Evolutionary conservation across 2,888 invertebrate genomes (phyloP), one percentile per base, ranked within the genome.

Genomic region (Erpobdella octoculata): DNA sequence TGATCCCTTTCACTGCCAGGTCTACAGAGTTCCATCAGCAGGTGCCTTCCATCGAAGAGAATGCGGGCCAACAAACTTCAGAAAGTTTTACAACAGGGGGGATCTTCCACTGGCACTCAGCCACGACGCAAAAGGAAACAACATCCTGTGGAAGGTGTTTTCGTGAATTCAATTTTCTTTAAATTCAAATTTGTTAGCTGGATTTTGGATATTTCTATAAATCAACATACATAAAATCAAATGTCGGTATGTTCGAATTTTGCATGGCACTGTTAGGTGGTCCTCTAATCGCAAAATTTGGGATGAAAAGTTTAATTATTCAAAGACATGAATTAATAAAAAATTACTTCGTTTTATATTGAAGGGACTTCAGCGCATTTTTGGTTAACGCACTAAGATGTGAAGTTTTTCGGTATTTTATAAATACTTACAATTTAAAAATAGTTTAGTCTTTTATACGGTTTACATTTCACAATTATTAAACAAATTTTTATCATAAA

Each of bases 101-200:
- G 89, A 91, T 79, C 89, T 91, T 78, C 92, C 91, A 0, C 31
- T 62, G 5, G 84, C 88, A 4, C 85, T 91, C 73, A 90, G 91
- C 80, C 89, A 89, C 79, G 88, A 88, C 70, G 81, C 81, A 71
- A 83, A 81, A 76, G 89, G 89, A 72, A 88, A 87, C 78, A 86
- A 86, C 78, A 87, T 90, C 64, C 85, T 87, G 65, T 90, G 90
- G 90, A 90, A 89, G 87, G 90, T 81, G n/a, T n/a, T n/a, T n/a
- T n/a, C n/a, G n/a, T 76, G 73, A 58, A 53, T 28, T 53, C n/a
- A 1, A 25, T 53, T 4, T 21, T 9, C 48, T 21, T 6, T 21
- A 3, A 9, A 48, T 6, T 61, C 28, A 9, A 28, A 8, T 5
- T 21, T 28, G 25, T 62, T 2, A 15, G 12, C 9, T 12, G 4